These are phyloP conservation scores for Zaprionus camerounensis DNA, from an alignment of 1,140 invertebrate species.

Conservation along the genomic window DNA sequence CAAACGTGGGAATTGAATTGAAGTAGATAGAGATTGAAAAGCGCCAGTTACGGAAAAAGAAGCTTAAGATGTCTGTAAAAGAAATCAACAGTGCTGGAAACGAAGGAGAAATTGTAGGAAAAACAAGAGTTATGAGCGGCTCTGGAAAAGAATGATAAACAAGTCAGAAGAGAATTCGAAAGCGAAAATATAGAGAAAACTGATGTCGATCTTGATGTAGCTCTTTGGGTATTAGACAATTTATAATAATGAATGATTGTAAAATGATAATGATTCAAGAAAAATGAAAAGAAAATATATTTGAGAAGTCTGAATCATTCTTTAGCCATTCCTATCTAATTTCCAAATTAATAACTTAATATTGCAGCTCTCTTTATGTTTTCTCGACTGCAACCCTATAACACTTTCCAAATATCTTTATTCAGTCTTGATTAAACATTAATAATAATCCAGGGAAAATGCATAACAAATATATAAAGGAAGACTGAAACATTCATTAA, in stretches of 20 bases:
- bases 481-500: no score
- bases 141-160: not conserved
- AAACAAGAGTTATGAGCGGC: conserved; percentile 6
- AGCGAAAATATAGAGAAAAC: conserved; percentile 5
- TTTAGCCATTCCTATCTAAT: not conserved
- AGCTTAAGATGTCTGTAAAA: conserved; percentile 13
- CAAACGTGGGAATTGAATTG: conserved; percentile 19
- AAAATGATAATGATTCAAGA: no score
- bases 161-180: conserved; percentile 8
- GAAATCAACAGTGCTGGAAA: conserved; percentile 14
- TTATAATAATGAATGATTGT: not conserved
- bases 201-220: not conserved
- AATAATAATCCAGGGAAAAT: no score
- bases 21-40: conserved; percentile 1
- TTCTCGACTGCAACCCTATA: no score
- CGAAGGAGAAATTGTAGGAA: conserved; percentile 8
- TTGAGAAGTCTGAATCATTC: no score
- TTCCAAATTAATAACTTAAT: no score
- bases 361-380: no score
- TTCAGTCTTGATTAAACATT: no score
- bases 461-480: no score
- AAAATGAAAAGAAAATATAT: no score
- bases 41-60: not conserved
- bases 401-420: no score
- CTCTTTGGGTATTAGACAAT: not conserved